Conservation (phyloP, 2,797 vertebrate genomes). For the Micropoecilia bifurca region DNA sequence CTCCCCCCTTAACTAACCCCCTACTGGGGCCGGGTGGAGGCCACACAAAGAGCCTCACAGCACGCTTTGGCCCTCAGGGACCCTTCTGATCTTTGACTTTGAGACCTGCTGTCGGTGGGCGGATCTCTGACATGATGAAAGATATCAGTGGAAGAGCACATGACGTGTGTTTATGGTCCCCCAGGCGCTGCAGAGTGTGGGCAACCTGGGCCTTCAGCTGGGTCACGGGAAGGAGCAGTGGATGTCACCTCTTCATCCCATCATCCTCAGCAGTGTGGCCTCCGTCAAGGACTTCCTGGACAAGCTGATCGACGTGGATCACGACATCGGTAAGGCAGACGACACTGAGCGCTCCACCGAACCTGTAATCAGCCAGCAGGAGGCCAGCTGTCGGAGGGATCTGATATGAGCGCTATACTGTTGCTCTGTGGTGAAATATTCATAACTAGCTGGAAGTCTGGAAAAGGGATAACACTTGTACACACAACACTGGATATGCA, state of each 20-base stretch:
- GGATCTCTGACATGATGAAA: conserved; percentile 43
- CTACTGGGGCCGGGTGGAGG: conserved; percentile 72
- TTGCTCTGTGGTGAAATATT: conserved; percentile 75
- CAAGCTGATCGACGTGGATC: conserved; percentile 85
- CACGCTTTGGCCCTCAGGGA: conserved; percentile 57
- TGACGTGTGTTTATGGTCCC: conserved; percentile 36
- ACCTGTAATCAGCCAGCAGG: conserved; percentile 13
- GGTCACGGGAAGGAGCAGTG: conserved; percentile 94
- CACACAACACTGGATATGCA: conserved; percentile 41
- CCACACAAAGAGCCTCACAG: conserved; percentile 76
- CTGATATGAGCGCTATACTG: conserved; percentile 33
- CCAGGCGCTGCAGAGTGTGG: conserved; percentile 91
- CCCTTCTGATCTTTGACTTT: conserved; percentile 76
- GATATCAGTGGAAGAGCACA: conserved; percentile 17
- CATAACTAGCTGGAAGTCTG: conserved; percentile 55
- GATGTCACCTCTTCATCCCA: conserved; percentile 89
- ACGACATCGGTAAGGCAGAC: conserved; percentile 81
- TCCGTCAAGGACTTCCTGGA: conserved; percentile 89
- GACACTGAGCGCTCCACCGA: conserved; percentile 15
- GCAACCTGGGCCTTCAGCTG: conserved; percentile 92
- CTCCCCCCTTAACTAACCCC: conserved; percentile 17
- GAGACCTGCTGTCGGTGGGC: conserved; percentile 52
- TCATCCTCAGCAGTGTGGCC: conserved; percentile 87
- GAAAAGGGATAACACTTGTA: conserved; percentile 49
- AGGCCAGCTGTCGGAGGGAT: conserved; percentile 19